These are phyloP conservation scores for Andricus curvator DNA, from an alignment of 2,888 invertebrate species.

Conservation along the genomic window DNA sequence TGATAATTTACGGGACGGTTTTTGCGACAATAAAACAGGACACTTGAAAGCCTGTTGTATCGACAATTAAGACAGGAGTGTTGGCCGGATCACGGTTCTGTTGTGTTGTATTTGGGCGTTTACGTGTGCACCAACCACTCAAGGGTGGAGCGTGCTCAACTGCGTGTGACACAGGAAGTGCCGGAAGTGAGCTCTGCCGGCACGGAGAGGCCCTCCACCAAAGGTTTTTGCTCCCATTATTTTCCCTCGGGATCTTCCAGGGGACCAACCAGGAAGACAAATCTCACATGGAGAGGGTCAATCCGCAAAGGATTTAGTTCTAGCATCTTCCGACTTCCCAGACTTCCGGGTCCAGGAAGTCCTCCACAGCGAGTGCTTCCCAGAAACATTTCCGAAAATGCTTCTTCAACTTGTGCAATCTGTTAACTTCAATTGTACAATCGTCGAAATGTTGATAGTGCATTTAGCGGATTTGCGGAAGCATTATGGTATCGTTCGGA, in stretches of 20 bases:
- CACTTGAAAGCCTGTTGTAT: conserved; percentile 30
- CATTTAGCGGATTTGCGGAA: background rate
- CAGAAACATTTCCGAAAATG: background rate
- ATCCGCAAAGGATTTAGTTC: conserved; percentile 16
- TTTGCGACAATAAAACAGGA: conserved; percentile 35
- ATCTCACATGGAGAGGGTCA: conserved; percentile 6
- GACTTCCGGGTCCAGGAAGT: background rate
- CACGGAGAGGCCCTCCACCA: conserved; percentile 44
- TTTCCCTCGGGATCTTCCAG: conserved; percentile 29
- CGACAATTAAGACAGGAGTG: conserved; percentile 52
- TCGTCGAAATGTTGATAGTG: background rate
- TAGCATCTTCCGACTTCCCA: background rate
- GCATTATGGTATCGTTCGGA: background rate
- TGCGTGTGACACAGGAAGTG: conserved; percentile 78
- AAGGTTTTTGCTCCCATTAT: conserved; percentile 51
- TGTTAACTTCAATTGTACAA: background rate
- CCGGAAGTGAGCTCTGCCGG: conserved; percentile 56
- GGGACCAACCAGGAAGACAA: conserved; percentile 22
- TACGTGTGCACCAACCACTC: conserved; percentile 48
- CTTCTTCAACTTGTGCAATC: background rate
- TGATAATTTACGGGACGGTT: conserved; percentile 29
- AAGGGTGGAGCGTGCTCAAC: conserved; percentile 76
- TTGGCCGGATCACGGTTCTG: conserved; percentile 47
- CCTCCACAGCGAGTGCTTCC: background rate
- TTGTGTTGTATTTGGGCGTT: conserved; percentile 39